Conservation (phyloP, 2,888 invertebrate genomes). For the Sphaerophoria taeniata region DNA sequence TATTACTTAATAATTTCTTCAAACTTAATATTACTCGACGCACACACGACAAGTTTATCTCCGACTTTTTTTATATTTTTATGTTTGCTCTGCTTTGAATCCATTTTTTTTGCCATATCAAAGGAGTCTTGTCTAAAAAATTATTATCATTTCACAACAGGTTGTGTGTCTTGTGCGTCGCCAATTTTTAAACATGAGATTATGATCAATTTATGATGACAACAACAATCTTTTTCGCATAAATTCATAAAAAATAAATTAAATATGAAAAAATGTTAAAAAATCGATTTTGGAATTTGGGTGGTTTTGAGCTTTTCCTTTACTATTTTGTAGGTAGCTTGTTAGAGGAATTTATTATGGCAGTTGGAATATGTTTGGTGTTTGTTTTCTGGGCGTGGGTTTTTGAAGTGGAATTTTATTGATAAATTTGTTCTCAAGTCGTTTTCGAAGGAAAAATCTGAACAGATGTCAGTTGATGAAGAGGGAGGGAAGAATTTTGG, state of each 20-base stretch:
- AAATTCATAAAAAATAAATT: constrained; percentile 59
- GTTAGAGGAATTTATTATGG: constrained; percentile 49
- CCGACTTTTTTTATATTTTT: constrained; percentile 56
- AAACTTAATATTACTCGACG: constrained; percentile 41
- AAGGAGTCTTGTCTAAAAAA: not conserved
- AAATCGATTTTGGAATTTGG: constrained; percentile 54
- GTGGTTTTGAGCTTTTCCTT: no score
- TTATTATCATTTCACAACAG: no score
- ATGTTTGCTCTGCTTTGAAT: no score
- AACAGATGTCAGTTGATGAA: no score
- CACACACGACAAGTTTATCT: constrained; percentile 50
- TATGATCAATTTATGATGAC: constrained; percentile 61
- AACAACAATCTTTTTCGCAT: constrained; percentile 42
- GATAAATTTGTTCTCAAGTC: no score
- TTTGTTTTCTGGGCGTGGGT: constrained; percentile 6
- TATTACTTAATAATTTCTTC: constrained; percentile 46
- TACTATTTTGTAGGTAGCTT: constrained; percentile 2
- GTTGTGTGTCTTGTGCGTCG: no score
- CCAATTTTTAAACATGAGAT: constrained; percentile 26
- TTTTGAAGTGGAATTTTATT: constrained; percentile 8
- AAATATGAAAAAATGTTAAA: no score
- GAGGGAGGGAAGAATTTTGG: no score
- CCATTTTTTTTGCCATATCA: not conserved
- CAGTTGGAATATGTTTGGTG: constrained; percentile 3
- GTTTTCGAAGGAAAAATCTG: not conserved